Conservation (phyloP, 2,113 vertebrate genomes). For the Leptosomus discolor region DNA sequence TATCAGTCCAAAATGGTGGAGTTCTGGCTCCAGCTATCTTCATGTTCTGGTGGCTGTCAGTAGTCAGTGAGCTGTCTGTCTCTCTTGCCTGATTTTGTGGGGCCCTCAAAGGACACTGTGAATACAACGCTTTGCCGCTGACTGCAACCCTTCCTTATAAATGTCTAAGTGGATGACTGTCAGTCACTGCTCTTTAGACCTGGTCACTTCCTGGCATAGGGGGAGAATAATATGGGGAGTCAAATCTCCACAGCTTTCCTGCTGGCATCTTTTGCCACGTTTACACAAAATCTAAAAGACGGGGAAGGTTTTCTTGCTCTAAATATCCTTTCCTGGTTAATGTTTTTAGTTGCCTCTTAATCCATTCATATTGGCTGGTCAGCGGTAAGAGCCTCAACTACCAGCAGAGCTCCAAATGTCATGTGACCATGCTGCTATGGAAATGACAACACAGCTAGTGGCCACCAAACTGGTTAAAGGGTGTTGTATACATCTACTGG, state of each 20-base stretch:
- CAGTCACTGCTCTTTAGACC: not conserved
- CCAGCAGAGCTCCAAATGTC: not conserved
- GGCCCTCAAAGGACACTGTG: not conserved
- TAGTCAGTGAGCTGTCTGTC: not conserved
- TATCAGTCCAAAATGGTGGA: not conserved
- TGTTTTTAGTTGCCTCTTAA: not conserved
- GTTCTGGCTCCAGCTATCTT: not conserved
- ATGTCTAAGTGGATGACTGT: not conserved
- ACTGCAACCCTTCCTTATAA: not conserved
- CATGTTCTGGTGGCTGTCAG: not conserved
- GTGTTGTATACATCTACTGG: not conserved
- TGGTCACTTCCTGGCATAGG: not conserved
- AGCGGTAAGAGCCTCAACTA: not conserved
- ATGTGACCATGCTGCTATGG: accelerated
- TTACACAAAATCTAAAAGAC: not conserved
- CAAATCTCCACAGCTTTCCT: not conserved
- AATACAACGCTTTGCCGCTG: not conserved
- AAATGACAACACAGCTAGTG: not conserved
- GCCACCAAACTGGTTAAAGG: not conserved
- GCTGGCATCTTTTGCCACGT: not conserved
- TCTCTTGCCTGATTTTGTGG: not conserved
- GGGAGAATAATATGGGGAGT: not conserved
- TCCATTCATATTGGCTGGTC: not conserved
- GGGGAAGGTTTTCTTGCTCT: not conserved
- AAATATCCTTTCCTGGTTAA: not conserved